Evolutionary conservation across 2,888 invertebrate species (phyloP).

Genomic region (Ormyrus nitidulus): DNA sequence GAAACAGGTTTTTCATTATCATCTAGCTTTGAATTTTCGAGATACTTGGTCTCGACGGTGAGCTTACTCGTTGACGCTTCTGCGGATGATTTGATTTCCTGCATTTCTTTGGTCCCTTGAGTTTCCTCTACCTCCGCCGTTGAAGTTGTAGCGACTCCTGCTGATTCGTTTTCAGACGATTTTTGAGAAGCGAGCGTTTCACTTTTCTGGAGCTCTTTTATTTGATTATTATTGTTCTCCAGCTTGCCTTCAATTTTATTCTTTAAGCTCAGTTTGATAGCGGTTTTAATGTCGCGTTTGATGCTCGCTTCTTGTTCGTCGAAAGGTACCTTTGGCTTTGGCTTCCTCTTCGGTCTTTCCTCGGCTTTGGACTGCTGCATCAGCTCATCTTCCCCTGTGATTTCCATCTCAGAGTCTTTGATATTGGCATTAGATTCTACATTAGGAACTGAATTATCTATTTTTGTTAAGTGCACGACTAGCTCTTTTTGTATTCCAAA

Average conservation of each 20-base stretch:
- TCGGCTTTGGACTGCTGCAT: not conserved
- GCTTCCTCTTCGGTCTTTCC: not conserved
- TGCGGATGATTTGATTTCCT: not conserved
- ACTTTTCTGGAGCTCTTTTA: no score
- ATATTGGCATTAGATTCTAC: slow-evolving; percentile 13
- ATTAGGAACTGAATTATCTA: slow-evolving; percentile 45
- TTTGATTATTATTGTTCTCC: slow-evolving; percentile 44
- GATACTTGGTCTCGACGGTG: no score
- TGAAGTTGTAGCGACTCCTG: not conserved
- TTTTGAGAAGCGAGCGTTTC: not conserved
- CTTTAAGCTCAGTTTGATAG: slow-evolving; percentile 8
- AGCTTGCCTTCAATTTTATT: slow-evolving; percentile 8
- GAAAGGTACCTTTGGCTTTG: not conserved
- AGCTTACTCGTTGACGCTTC: slow-evolving; percentile 17
- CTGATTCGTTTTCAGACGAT: not conserved
- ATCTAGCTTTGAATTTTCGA: not conserved
- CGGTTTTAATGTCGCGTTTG: not conserved
- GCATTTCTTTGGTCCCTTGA: not conserved
- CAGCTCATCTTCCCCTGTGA: no score
- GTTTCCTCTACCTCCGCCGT: not conserved
- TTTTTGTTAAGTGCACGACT: slow-evolving; percentile 51
- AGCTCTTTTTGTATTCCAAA: slow-evolving; percentile 51
- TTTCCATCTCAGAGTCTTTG: not conserved
- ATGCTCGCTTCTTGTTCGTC: not conserved
- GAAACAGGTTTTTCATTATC: slow-evolving; percentile 24